Evolutionary conservation across 2,888 invertebrate species (phyloP), one percentile per base, ranked within the genome.

Genomic region (Desoria tigrina): DNA sequence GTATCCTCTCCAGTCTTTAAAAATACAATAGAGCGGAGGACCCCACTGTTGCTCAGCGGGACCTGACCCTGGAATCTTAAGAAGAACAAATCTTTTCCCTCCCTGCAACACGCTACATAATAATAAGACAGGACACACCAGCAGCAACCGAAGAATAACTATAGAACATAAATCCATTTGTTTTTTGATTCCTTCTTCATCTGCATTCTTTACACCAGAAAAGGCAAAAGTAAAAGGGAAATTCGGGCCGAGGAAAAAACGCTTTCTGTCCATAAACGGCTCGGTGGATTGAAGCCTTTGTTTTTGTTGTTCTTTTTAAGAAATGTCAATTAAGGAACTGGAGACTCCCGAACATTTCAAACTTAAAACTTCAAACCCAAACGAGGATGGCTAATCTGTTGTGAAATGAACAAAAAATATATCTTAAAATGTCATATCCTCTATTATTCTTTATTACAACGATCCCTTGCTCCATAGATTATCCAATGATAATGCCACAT

Each of bases 241-340:
- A 45, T 21, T 45, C 39, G 21, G 16, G n/a, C 21, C 45, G 21
- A 16, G 45, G 45, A 45, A 45, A 45, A 39, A 39, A 9, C n/a
- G 4, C 21, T 6, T 21, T 16, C 45, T 45, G 9, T 45, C 45
- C 45, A 11, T 45, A 45, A 18, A 45, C 45, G 45, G 21, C 45
- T 11, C 16, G 21, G 45, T 45, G 9, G 9, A 45, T 21, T 45
- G 45, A n/a, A 45, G 45, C n/a, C 45, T 45, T 21, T 18, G 21
- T 45, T 45, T 16, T 45, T 45, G 16, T 45, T 45, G n/a, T 45
- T 45, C 21, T 45, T 45, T 21, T 45, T 45, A 45, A 16, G 21
- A 45, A 45, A 9, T 21, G 45, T 45, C 45, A 45, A 45, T 45
- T 45, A 45, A 45, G 45, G 45, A 21, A 45, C 45, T 18, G 6